Conservation (phyloP, 23 tunicate species). For the Ascidia mentula region DNA sequence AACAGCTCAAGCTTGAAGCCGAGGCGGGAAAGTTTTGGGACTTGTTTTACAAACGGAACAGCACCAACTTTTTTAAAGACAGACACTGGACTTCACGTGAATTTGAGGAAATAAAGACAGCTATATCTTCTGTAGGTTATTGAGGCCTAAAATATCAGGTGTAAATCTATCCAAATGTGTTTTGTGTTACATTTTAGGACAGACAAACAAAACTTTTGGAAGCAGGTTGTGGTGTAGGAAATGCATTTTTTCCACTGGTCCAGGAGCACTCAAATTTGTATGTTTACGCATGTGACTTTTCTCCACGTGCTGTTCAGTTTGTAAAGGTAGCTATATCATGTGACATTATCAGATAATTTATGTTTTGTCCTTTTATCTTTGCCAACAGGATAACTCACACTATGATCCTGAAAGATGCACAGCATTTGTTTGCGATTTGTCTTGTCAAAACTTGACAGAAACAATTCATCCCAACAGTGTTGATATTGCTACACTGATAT, state of each 20-base stretch:
- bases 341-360: neutral
- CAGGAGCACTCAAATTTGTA: slow-evolving; percentile 51
- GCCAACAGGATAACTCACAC: slow-evolving; percentile 36
- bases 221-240: slow-evolving; percentile 98
- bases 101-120: slow-evolving; percentile 56
- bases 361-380: neutral
- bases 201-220: slow-evolving; percentile 44
- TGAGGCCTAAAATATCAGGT: neutral
- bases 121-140: neutral
- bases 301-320: slow-evolving; percentile 82
- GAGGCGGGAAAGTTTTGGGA: slow-evolving; percentile 92
- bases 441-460: slow-evolving; percentile 26
- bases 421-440: slow-evolving; percentile 72
- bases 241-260: slow-evolving; percentile 88
- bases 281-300: slow-evolving; percentile 89
- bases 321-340: slow-evolving; percentile 37
- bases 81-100: slow-evolving; percentile 92
- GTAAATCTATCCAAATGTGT: neutral
- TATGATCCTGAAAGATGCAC: slow-evolving; percentile 42
- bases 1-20: slow-evolving; percentile 44
- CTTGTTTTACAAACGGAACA: slow-evolving; percentile 90
- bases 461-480: slow-evolving; percentile 47
- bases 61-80: slow-evolving; percentile 87
- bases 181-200: neutral
- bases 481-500: slow-evolving; percentile 76